Conservation (phyloP, 2,888 invertebrate genomes). For the Tridacna crocea region DNA sequence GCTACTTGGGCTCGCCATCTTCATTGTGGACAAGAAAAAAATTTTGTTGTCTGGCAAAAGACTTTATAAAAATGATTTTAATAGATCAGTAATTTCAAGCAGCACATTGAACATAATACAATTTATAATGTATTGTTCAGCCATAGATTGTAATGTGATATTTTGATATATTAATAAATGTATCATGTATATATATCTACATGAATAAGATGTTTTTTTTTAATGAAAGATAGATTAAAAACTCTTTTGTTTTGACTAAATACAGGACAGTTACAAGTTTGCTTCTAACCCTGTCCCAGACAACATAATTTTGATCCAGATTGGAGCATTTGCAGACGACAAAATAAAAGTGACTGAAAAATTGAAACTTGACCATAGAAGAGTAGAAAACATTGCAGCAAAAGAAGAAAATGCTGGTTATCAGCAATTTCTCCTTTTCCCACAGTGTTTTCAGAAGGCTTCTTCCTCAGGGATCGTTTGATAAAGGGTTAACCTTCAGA, state of each 20-base stretch:
- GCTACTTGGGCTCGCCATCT: too few species aligned
- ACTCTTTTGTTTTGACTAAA: not conserved
- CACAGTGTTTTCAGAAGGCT: not conserved
- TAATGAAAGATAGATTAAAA: conserved; percentile 5
- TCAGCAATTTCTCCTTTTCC: not conserved
- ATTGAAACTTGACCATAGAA: too few species aligned
- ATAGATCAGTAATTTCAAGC: too few species aligned
- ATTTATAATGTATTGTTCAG: too few species aligned
- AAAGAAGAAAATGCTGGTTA: not conserved
- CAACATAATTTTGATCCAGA: not conserved
- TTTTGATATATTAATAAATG: too few species aligned
- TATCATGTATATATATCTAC: not conserved
- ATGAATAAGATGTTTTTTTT: conserved; percentile 9
- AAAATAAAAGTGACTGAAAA: too few species aligned
- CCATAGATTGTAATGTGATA: too few species aligned
- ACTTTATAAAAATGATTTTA: too few species aligned
- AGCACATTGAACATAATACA: too few species aligned
- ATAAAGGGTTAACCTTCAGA: not conserved
- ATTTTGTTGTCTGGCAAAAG: too few species aligned
- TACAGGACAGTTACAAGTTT: not conserved
- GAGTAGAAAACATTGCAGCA: not conserved
- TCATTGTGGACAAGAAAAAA: too few species aligned
- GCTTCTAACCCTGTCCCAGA: not conserved
- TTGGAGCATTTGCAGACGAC: not conserved
- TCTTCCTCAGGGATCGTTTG: not conserved